phyloP scores from a whole-genome alignment of 1,140 invertebrate species.

The Bombus sylvicola region DNA sequence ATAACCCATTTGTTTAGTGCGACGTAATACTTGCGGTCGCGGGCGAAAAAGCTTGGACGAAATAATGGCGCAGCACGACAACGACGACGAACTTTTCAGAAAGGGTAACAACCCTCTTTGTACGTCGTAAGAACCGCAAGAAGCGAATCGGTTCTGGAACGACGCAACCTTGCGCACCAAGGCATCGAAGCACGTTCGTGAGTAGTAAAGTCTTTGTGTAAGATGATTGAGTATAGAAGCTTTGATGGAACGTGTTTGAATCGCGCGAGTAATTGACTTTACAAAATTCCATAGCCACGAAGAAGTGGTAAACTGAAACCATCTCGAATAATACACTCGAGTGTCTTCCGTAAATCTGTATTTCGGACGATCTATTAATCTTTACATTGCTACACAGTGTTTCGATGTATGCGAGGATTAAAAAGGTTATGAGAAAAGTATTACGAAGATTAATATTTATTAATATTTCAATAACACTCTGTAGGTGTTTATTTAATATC shows the following conservation, averaged over 20 bases:
- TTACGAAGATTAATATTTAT: neutral
- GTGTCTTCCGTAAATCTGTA: neutral
- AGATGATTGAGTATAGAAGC: neutral
- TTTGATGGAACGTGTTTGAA: neutral
- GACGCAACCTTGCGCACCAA: neutral
- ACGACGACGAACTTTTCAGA: neutral
- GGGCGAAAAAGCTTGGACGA: slow-evolving; percentile 30
- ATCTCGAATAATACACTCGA: neutral
- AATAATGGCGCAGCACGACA: slow-evolving; percentile 37
- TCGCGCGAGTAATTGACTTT: neutral
- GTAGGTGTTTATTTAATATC: neutral
- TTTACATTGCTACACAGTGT: neutral
- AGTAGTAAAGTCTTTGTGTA: neutral
- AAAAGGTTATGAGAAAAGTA: neutral
- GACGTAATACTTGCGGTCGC: slow-evolving; percentile 33
- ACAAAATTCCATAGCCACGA: neutral
- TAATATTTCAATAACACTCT: neutral
- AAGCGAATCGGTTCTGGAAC: slow-evolving; percentile 5
- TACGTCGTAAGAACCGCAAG: neutral
- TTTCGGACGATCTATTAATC: neutral
- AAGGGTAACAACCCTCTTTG: neutral
- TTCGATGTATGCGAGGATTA: neutral
- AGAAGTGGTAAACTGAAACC: neutral
- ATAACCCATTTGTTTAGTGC: slow-evolving; percentile 62
- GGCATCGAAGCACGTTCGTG: neutral